phyloP scores from a whole-genome alignment of 2,888 invertebrate genomes.

The Drosophila kanekoi region DNA sequence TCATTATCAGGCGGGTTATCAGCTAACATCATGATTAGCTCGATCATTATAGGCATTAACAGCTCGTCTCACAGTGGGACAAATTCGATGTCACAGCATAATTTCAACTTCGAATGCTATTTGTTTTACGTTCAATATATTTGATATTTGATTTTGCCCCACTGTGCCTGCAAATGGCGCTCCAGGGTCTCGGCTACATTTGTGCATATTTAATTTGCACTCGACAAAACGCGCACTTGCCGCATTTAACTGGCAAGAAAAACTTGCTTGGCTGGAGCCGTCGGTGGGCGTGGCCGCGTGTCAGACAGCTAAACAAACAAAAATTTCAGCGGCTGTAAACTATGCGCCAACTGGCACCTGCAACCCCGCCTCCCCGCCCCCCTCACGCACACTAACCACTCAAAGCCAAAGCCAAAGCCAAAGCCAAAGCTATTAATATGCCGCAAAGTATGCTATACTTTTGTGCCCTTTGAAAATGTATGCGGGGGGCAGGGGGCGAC shows the following conservation, averaged over 20 bases:
- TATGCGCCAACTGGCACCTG: slow-evolving; percentile 24
- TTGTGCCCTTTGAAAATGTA: slow-evolving; percentile 26
- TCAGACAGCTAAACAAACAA: slow-evolving; percentile 56
- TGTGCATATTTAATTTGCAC: slow-evolving; percentile 79
- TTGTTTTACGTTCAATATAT: too few species aligned
- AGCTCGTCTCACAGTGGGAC: slow-evolving; percentile 18
- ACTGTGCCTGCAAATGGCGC: slow-evolving; percentile 28
- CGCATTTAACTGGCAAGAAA: slow-evolving; percentile 37
- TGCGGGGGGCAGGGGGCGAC: slow-evolving; percentile 17
- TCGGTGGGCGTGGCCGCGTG: slow-evolving; percentile 23
- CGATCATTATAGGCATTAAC: not conserved
- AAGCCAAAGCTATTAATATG: slow-evolving; percentile 56
- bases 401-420: slow-evolving; percentile 40
- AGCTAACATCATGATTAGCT: slow-evolving; percentile 22
- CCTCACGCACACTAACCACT: not conserved
- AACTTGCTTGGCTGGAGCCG: slow-evolving; percentile 9
- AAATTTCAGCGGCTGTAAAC: slow-evolving; percentile 50
- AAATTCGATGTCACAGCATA: too few species aligned
- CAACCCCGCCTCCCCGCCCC: not conserved
- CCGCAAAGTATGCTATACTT: slow-evolving; percentile 64
- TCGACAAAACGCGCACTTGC: slow-evolving; percentile 67
- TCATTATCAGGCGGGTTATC: slow-evolving; percentile 36
- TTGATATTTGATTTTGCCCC: too few species aligned
- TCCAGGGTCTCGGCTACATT: slow-evolving; percentile 46
- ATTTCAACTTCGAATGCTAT: too few species aligned